phyloP scores from a whole-genome alignment of 2,888 invertebrate genomes.

The Drosophila meridiana region DNA sequence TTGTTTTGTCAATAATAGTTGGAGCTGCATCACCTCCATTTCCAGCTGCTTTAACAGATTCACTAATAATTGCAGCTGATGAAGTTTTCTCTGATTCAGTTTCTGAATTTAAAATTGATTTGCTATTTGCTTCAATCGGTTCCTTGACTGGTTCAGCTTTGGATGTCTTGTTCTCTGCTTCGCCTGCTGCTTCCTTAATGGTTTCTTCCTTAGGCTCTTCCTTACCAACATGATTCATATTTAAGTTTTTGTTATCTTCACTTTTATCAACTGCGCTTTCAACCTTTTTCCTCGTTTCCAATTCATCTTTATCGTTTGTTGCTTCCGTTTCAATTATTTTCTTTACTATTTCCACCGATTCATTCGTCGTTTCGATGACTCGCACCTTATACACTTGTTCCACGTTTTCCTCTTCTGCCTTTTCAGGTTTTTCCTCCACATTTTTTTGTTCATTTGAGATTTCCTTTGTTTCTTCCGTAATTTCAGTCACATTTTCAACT shows the following conservation, averaged over 20 bases:
- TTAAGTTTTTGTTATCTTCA: not conserved
- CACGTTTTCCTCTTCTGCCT: conserved; percentile 3
- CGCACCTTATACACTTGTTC: conserved; percentile 28
- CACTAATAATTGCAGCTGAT: not conserved
- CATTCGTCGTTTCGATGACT: conserved; percentile 33
- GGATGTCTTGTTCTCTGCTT: not conserved
- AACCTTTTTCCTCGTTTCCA: conserved; percentile 4
- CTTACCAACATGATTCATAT: not conserved
- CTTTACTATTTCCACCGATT: conserved; percentile 12
- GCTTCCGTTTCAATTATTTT: conserved; percentile 9
- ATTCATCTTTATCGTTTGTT: not conserved
- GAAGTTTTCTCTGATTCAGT: not conserved
- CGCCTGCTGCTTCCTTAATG: not conserved
- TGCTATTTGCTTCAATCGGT: not conserved
- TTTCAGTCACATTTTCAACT: conserved; percentile 3
- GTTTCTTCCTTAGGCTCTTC: not conserved
- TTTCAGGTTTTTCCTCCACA: conserved; percentile 1
- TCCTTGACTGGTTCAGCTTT: conserved; percentile 2
- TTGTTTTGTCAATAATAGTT: not conserved
- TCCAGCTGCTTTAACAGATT: not conserved
- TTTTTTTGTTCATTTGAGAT: conserved; percentile 41
- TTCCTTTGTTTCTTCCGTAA: conserved; percentile 25
- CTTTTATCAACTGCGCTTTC: not conserved
- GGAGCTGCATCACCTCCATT: not conserved
- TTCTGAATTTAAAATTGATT: not conserved